phyloP scores from a whole-genome alignment of 64 coral and sea anemone genomes.

The Montipora foliosa region DNA sequence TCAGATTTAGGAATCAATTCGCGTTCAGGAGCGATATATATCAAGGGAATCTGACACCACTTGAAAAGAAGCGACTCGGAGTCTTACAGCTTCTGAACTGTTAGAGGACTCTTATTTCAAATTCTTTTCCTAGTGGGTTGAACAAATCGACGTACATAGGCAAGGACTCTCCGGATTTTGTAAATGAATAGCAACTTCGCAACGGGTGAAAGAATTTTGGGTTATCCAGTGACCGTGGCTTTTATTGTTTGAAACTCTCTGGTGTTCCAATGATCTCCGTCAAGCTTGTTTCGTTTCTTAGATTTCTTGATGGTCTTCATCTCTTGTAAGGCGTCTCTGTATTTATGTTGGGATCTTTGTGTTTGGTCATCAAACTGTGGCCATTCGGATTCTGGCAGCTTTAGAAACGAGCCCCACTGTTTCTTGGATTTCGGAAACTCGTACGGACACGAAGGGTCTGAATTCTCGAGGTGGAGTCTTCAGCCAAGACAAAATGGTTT shows the following conservation, averaged over 20 bases:
- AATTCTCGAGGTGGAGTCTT: too few relatives aligned
- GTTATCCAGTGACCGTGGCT: background rate
- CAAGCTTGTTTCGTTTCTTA: too few relatives aligned
- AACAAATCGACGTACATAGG: conserved; percentile 4
- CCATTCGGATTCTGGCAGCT: too few relatives aligned
- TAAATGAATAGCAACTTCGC: conserved; percentile 14
- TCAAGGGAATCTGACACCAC: conserved; percentile 10
- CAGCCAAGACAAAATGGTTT: too few relatives aligned
- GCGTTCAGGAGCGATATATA: background rate
- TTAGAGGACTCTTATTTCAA: background rate
- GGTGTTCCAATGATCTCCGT: too few relatives aligned
- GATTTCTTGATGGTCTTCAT: too few relatives aligned
- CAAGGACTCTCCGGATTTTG: conserved; percentile 35
- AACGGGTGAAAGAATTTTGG: background rate
- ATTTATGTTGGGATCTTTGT: too few relatives aligned
- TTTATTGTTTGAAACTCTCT: background rate
- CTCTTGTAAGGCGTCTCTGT: too few relatives aligned
- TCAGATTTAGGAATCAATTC: conserved; percentile 33
- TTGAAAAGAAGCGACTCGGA: background rate
- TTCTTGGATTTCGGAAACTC: too few relatives aligned
- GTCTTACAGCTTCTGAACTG: conserved; percentile 23
- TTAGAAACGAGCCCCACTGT: too few relatives aligned
- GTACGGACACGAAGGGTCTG: too few relatives aligned
- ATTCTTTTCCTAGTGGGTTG: background rate
- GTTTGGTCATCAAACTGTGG: too few relatives aligned